These are phyloP conservation scores for Meandrina meandrites DNA, from an alignment of 92 coral and sea anemone species.

Conservation along the genomic window DNA sequence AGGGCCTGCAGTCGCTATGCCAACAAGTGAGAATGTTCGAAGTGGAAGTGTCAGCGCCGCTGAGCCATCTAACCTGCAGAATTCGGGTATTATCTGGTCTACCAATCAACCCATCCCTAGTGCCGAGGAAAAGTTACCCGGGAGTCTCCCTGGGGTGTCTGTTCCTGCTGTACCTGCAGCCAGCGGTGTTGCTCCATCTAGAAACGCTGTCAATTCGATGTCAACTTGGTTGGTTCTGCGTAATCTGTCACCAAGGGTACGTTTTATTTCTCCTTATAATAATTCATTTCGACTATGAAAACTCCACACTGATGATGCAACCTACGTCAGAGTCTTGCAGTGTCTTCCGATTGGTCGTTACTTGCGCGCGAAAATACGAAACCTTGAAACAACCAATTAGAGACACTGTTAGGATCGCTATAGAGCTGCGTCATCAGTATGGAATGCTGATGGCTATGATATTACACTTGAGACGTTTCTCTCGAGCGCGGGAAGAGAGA, in stretches of 20 bases:
- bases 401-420: too few relatives aligned
- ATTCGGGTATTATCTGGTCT: conserved; percentile 88
- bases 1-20: conserved; percentile 39
- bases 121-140: conserved; percentile 75
- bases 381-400: background rate
- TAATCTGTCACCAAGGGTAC: conserved; percentile 92
- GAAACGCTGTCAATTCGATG: conserved; percentile 71
- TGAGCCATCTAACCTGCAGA: conserved; percentile 68
- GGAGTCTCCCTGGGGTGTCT: conserved; percentile 46
- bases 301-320: background rate
- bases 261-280: background rate
- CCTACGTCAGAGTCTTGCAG: too few relatives aligned
- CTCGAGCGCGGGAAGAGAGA: background rate
- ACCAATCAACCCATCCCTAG: conserved; percentile 90
- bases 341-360: background rate
- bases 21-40: conserved; percentile 45
- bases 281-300: background rate
- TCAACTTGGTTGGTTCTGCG: conserved; percentile 97
- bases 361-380: background rate
- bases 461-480: background rate
- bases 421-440: background rate
- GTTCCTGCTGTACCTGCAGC: conserved; percentile 44
- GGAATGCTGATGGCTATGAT: background rate
- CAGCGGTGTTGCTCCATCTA: conserved; percentile 29
- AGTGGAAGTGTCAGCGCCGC: conserved; percentile 29